phyloP scores from a whole-genome alignment of 2,113 vertebrate species.

The Syngnathus floridae region DNA sequence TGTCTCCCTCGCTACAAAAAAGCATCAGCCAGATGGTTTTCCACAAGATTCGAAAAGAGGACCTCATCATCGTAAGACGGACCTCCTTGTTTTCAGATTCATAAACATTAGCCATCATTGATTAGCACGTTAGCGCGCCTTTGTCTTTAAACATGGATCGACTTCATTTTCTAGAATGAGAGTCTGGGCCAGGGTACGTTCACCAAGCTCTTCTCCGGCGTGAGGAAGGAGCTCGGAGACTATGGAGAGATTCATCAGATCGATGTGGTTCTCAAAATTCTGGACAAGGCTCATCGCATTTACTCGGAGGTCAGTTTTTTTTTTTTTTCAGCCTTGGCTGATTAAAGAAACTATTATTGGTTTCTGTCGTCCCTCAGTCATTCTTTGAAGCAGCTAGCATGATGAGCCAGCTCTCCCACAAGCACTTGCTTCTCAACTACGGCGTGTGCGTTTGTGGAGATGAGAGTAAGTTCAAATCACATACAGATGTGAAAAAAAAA shows the following conservation, averaged over 20 bases:
- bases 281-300: slow-evolving; percentile 90
- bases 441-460: slow-evolving; percentile 93
- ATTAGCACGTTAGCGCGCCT: background rate
- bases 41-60: slow-evolving; percentile 95
- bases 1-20: slow-evolving; percentile 77
- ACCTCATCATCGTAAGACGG: slow-evolving; percentile 82
- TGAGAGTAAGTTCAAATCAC: slow-evolving; percentile 80
- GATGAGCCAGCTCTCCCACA: slow-evolving; percentile 98
- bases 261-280: slow-evolving; percentile 87
- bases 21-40: slow-evolving; percentile 97
- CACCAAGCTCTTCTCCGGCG: slow-evolving; percentile 90
- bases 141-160: background rate
- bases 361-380: slow-evolving; percentile 66
- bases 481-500: background rate
- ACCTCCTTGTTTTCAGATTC: background rate
- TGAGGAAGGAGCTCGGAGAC: slow-evolving; percentile 85
- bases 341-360: background rate
- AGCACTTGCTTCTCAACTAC: slow-evolving; percentile 90
- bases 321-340: background rate
- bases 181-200: slow-evolving; percentile 94
- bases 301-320: slow-evolving; percentile 85
- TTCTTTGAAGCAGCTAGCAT: slow-evolving; percentile 98
- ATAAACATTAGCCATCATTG: background rate
- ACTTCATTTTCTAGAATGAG: slow-evolving; percentile 71
- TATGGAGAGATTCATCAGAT: slow-evolving; percentile 88